Evolutionary conservation across 1,140 invertebrate genomes (phyloP), one percentile per base, ranked within the genome.

Genomic region (Hyphantria cunea): DNA sequence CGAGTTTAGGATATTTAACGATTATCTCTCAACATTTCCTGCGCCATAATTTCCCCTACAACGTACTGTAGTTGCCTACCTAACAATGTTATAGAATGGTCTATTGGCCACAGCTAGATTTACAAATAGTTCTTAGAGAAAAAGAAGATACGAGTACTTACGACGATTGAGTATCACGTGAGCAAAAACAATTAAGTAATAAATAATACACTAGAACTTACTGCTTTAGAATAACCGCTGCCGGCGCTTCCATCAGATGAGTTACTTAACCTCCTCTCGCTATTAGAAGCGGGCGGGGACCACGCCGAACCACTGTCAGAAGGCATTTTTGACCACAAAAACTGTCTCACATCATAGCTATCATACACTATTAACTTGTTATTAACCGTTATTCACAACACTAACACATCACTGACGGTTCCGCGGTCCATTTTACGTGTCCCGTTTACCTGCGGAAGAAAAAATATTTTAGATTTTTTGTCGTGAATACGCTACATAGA

Each of bases 211-310:
- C 3, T 39, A 39, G 37, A 14, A 60, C 89, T 91, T 76, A 92
- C 90, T 75, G 90, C 81, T 80, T 91, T 91, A 59, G 89, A 90
- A 61, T 92, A 90, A 32, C 89, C 89, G 73, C 89, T 91, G 67
- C 90, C 81, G 48, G 86, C 89, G 76, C 89, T 91, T 64, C 90
- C 89, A 82, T 92, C 90, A 34, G 89, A 91, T 11, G 90, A 92
- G 76, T 91, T 92, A 81, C 90, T 92, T 52, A 90, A 80, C 56
- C 90, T 82, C 60, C 89, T 83, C 82, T 92, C 90, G 74, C 78
- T 83, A 72, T 78, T 75, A 50, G 74, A 73, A 45, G 84, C 84
- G 59, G 84, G 88, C 76, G 87, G 87, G 70, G 85, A 82, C 82
- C 85, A 86, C 64, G 86, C 78, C 51, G 82, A 80, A 49, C 86